Evolutionary conservation across 2,888 invertebrate genomes (phyloP).

Genomic region (Epiblema foenella): DNA sequence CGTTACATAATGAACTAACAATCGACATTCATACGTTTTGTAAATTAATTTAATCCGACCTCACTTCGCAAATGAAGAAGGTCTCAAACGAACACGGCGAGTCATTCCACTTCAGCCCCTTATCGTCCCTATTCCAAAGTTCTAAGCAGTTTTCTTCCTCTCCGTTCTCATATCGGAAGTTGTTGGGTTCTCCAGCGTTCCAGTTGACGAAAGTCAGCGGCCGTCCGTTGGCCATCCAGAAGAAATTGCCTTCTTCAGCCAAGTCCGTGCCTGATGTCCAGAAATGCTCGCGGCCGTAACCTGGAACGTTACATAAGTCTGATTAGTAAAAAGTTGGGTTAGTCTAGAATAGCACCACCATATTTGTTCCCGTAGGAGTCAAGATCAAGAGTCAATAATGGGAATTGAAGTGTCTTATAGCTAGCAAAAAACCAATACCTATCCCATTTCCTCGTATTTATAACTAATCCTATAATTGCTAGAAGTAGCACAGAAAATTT

Average conservation of each 20-base stretch:
- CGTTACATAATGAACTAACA: no score
- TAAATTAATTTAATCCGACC: constrained; percentile 72
- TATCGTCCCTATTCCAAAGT: constrained; percentile 96
- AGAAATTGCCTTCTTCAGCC: constrained; percentile 95
- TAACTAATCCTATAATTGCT: no score
- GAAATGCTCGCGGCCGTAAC: constrained; percentile 95
- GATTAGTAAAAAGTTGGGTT: neutral
- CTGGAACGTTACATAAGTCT: constrained; percentile 73
- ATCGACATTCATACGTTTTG: neutral
- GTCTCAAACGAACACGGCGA: constrained; percentile 97
- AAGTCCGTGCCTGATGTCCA: constrained; percentile 97
- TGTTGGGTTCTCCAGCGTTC: constrained; percentile 97
- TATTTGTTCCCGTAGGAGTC: no score
- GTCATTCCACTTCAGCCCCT: constrained; percentile 97
- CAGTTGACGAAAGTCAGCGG: constrained; percentile 96
- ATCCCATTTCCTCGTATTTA: no score
- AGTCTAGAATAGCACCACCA: no score
- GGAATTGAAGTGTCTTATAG: no score
- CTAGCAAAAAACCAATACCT: no score
- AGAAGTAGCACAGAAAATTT: no score
- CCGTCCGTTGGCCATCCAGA: constrained; percentile 96
- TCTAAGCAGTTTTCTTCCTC: constrained; percentile 97
- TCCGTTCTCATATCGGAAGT: constrained; percentile 96
- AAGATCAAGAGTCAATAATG: no score
- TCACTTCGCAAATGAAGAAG: constrained; percentile 95